A percentile compares a stretch with the other conserved stretches of the same genome.
Conservation (phyloP, 1,140 invertebrate genomes). For the Hydropsyche tenuis region DNA sequence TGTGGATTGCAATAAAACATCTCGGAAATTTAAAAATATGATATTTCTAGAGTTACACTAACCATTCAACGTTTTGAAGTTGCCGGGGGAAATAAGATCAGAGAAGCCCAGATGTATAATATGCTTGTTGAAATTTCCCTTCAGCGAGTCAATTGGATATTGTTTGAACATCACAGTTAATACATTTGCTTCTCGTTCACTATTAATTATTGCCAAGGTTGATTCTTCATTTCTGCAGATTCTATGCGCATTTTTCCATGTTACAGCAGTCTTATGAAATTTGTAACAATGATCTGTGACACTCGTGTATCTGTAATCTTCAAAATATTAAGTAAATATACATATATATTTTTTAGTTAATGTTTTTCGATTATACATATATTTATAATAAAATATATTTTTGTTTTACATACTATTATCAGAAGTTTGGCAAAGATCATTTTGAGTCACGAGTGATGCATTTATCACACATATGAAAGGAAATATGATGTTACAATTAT, state of each 20-base stretch:
- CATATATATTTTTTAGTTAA: background rate
- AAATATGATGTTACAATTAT: background rate
- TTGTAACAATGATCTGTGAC: constrained; percentile 51
- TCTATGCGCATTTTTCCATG: constrained; percentile 51
- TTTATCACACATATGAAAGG: constrained; percentile 36
- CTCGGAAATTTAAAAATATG: too few species aligned
- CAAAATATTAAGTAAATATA: too few species aligned
- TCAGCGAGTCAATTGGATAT: constrained; percentile 39
- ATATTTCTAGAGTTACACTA: too few species aligned
- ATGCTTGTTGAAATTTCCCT: constrained; percentile 49
- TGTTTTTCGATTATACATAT: background rate
- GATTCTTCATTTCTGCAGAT: constrained; percentile 51
- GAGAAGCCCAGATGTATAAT: constrained; percentile 51
- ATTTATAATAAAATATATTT: background rate
- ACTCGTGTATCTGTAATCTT: constrained; percentile 22
- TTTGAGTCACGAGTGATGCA: background rate
- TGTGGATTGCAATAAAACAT: too few species aligned
- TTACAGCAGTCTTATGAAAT: constrained; percentile 47
- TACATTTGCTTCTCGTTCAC: constrained; percentile 40
- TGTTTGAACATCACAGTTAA: constrained; percentile 30
- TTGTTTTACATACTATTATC: background rate
- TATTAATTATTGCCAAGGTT: constrained; percentile 51
- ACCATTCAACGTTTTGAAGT: too few species aligned
- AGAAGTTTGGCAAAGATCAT: constrained; percentile 1
- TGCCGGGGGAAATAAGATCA: constrained; percentile 49